phyloP scores from a whole-genome alignment of 1,140 invertebrate species.

The Alviniconcha marisindica region DNA sequence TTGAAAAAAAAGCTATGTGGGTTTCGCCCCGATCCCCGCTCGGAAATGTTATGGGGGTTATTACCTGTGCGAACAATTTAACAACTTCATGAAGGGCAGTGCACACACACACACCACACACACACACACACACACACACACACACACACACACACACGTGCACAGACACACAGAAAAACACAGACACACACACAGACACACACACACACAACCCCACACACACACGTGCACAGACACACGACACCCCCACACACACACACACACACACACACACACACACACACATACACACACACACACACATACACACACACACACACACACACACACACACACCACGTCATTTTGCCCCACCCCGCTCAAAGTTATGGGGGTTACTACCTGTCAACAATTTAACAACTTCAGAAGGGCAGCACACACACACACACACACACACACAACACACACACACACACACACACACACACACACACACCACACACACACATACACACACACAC shows the following conservation, averaged over 20 bases:
- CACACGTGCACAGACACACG: background rate
- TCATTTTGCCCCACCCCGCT: no score
- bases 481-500: background rate
- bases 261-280: constrained; percentile 10
- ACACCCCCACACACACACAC: constrained; percentile 13
- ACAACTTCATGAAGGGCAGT: no score
- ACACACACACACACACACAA: background rate
- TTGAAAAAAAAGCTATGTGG: no score
- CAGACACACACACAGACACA: background rate
- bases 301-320: background rate
- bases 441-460: background rate
- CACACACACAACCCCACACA: background rate
- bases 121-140: background rate
- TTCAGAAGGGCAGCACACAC: no score
- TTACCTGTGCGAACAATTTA: no score
- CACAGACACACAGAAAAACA: background rate
- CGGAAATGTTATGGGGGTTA: no score
- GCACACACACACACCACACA: background rate
- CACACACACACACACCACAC: background rate
- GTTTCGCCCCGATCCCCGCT: no score
- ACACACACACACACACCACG: no score
- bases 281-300: constrained; percentile 4
- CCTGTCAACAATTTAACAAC: no score
- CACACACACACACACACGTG: background rate
- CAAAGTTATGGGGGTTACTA: no score